Evolutionary conservation across 2,888 invertebrate genomes (phyloP).

Genomic region (Muscina levida): DNA sequence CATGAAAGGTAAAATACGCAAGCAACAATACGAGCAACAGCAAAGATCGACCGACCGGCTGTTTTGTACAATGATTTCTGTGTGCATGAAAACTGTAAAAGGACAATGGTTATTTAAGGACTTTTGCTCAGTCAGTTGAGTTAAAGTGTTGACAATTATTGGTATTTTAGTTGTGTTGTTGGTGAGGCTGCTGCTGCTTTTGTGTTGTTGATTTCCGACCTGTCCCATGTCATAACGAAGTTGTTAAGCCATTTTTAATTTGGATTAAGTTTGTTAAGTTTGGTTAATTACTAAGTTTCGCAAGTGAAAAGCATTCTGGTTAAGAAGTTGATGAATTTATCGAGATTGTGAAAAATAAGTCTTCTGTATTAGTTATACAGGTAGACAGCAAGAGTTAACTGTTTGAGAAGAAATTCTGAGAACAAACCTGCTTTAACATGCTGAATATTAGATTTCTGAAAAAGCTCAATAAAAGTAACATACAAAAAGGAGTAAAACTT

Average conservation of each 20-base stretch:
- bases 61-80: not conserved
- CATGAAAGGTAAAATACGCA: conserved; percentile 47
- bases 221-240: conserved; percentile 9
- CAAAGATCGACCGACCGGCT: not conserved
- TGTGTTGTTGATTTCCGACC: not conserved
- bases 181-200: not conserved
- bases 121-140: conserved; percentile 21
- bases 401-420: too few species aligned
- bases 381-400: too few species aligned
- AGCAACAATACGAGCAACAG: not conserved
- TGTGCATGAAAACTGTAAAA: not conserved
- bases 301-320: too few species aligned
- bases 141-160: conserved; percentile 47
- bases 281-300: conserved; percentile 31
- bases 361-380: too few species aligned
- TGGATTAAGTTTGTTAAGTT: conserved; percentile 29
- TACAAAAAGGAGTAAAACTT: too few species aligned
- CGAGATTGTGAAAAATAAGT: conserved; percentile 17
- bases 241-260: conserved; percentile 50
- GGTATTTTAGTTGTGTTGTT: too few species aligned
- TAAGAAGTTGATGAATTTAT: not conserved
- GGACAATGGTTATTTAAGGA: conserved; percentile 45
- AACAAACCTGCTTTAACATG: too few species aligned
- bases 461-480: too few species aligned
- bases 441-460: too few species aligned